Base-by-base conservation (phyloP, 2,797 vertebrate genomes). In the Diglossa cyanea region DNA sequence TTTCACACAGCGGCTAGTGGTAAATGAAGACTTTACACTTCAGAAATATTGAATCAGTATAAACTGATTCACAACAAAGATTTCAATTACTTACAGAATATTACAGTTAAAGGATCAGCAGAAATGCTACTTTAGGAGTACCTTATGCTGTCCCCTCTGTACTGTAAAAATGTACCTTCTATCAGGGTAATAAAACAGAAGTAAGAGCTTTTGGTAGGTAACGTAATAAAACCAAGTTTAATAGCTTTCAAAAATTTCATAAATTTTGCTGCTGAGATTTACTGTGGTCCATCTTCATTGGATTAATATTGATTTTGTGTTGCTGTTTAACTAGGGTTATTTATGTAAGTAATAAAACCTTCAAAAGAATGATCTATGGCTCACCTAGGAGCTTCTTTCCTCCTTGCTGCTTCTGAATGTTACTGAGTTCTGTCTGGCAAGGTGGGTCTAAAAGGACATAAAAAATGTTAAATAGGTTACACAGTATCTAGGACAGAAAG, bases 351-450 rank as follows among this genome's bases (percentile, higher is more conserved):
- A 97, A 97, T 97, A 97, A 97, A 98, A 93, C 51, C 45, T 93
- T 98, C 96, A 93, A 85, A 96, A 93, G 80, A 95, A 95, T 96
- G 95, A 98, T 96, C 77, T 90, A 95, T 92, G 90, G 92, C 98
- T 98, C 96, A 98, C 98, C 98, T 74, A 98, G 91, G 81, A 98
- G 96, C 61, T 98, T 98, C 96, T 97, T 98, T 90, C 97, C 86
- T 67, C 96, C 96, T 93, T 98, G 98, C 72, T 97, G 97, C 92
- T 97, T 98, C 81, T 98, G 98, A 95, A 98, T 96, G 75, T 95
- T 98, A 96, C 95, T 96, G 77, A 98, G 95, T 61, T 98, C 98
- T 20, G 96, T 98, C 91, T 98, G 98, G 95, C 98, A 98, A 87
- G 98, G 98, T 68, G 98, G 98, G 55, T 98, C 98, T 98, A 96